Evolutionary conservation across 2,797 vertebrate genomes (phyloP).

Genomic region (Eurystomus glaucurus): DNA sequence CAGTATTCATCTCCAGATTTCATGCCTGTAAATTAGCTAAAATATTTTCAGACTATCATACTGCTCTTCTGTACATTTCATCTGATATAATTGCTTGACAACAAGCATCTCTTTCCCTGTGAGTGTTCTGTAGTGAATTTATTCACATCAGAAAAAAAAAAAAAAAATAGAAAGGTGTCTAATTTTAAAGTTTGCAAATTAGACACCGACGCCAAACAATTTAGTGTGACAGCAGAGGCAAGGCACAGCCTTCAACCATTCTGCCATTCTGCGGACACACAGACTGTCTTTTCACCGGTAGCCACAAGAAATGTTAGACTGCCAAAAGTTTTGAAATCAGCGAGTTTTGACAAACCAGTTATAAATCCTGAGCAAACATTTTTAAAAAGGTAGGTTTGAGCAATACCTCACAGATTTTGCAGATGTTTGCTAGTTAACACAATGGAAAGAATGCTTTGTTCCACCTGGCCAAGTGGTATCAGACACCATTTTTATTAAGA

Average conservation of each 20-base stretch:
- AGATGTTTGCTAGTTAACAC: neutral
- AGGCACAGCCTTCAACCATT: neutral
- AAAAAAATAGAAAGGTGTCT: neutral
- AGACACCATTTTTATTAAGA: neutral
- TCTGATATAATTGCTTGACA: slow-evolving; percentile 14
- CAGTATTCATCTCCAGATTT: slow-evolving; percentile 4
- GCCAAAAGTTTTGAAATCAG: neutral
- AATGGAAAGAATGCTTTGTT: neutral
- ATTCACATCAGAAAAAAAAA: neutral
- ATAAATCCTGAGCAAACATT: neutral
- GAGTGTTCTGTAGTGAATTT: neutral
- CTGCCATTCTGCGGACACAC: neutral
- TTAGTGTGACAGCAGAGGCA: neutral
- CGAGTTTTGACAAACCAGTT: neutral
- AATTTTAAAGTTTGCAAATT: neutral
- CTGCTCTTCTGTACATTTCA: neutral
- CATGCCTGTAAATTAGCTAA: neutral
- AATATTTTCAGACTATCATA: neutral
- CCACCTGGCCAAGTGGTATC: neutral
- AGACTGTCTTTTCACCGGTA: neutral
- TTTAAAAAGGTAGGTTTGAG: neutral
- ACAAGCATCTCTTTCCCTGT: neutral
- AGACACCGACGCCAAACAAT: neutral
- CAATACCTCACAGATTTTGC: neutral
- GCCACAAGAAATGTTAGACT: neutral